These are phyloP conservation scores for Athetis lepigone DNA, from an alignment of 2,888 invertebrate genomes.

Conservation along the genomic window DNA sequence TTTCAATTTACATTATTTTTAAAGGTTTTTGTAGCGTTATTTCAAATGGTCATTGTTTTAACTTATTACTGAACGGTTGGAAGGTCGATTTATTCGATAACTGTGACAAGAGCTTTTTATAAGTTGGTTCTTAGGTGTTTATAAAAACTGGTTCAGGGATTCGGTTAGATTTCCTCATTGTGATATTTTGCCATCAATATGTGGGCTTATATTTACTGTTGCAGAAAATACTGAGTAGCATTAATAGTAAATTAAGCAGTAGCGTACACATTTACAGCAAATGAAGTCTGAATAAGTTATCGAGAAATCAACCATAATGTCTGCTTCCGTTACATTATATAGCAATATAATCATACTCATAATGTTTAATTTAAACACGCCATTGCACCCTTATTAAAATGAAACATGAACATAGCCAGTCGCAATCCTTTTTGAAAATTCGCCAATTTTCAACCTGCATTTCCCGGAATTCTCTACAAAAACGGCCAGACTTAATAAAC, in stretches of 20 bases:
- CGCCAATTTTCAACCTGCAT: constrained; percentile 23
- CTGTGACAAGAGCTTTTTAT: background rate
- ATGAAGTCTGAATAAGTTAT: background rate
- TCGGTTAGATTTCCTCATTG: too few species aligned
- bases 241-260: background rate
- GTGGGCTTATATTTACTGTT: too few species aligned
- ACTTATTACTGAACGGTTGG: constrained; percentile 7
- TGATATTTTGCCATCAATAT: background rate
- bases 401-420: constrained; percentile 8
- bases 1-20: constrained; percentile 50
- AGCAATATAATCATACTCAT: constrained; percentile 20
- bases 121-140: too few species aligned
- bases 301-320: background rate
- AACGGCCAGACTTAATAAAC: constrained; percentile 43
- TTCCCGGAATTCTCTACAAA: constrained; percentile 25
- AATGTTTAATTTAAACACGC: constrained; percentile 21
- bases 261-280: background rate
- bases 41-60: constrained; percentile 46
- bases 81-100: constrained; percentile 5
- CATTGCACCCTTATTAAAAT: constrained; percentile 20
- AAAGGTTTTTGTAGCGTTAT: constrained; percentile 48
- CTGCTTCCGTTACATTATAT: constrained; percentile 12
- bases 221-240: background rate
- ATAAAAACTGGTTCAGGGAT: too few species aligned
- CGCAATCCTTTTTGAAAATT: constrained; percentile 26